Base-by-base conservation (phyloP, 92 coral and sea anemone genomes). In the Micromussa lordhowensis region DNA sequence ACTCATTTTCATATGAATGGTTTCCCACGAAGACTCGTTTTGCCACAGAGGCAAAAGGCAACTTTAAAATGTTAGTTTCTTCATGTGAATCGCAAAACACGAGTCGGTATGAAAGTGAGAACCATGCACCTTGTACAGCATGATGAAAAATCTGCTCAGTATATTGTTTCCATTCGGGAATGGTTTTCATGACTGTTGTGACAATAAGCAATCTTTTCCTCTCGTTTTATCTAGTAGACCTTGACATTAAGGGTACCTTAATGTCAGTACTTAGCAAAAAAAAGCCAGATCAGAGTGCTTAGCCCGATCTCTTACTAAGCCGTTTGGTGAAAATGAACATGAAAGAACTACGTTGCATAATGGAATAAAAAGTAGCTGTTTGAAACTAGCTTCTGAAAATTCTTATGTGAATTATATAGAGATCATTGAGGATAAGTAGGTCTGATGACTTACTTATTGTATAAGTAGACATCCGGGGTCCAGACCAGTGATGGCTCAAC, bases 401-500 rank as follows among this genome's bases (percentile, higher is more conserved):
- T 12, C 1, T 24, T 0, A 63, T 0, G 68, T 61, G 29, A 63
- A 22, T 63, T n/a, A 28, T 7, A 19, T 18, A 24, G 4, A 34
- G 18, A 73, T 31, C 51, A 5, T 32, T 36, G 9, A 7, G 1
- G 51, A 44, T 8, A 8, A 13, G 40, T 2, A 40, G 15, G 31
- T 31, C 53, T 30, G 21, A 36, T n/a, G 19, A 64, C 92, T 57
- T 81, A 92, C 94, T 92, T 92, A 70, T 92, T 92, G 81, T 92
- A 92, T 3, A 92, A 78, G 79, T 88, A 92, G 40, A 92, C 83
- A 53, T 92, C 94, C 4, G 94, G 94, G 55, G 79, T 92, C 94
- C 94, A 92, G 82, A 92, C 92, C 51, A 34, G 69, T 26, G 63
- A 40, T 30, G 92, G 36, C 38, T 74, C 53, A 5, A 92, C 92